Base-by-base conservation (phyloP, 1,140 invertebrate species). In the Trichonephila clavipes region DNA sequence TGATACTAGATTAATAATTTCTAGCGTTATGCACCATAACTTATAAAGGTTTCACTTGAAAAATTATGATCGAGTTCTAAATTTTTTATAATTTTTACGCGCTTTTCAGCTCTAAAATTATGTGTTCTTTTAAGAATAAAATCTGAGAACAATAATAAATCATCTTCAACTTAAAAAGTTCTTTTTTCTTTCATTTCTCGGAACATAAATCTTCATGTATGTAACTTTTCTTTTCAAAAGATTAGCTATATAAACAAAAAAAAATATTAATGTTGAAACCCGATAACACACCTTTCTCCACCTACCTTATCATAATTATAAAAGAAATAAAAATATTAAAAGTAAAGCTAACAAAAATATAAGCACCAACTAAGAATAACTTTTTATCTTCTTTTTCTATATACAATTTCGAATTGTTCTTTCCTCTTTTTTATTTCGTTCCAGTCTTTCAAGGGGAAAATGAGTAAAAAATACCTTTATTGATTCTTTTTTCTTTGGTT, bases 401-500 rank as follows among this genome's bases (percentile, higher is more conserved):
- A 51, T 83, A 21, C 51, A 51, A 83, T 83, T 59, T n/a, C 51
- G 82, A n/a, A 83, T n/a, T 83, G n/a, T 51, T 83, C 2, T 59
- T 83, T 58, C 16, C 8, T 58, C 21, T 59, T 40, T 40, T 51
- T 58, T 77, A 16, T 40, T 77, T 77, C 24, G 28, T 77, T 77
- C 21, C 82, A 59, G 19, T 59, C 82, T 83, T 83, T 83, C 82
- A 51, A 83, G 8, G 82, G 16, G 19, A 83, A 83, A 83, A 83
- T 83, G 82, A 58, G 82, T 83, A 83, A 83, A 83, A 83, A 83
- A 83, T 83, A 83, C 82, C 44, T 83, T 77, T 83, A 83, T 83
- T 83, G 82, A 83, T 83, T 83, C 82, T 59, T 83, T 51, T 83
- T 83, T 58, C 51, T 83, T 59, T 59, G 24, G 82, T 83, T 58